phyloP scores from a whole-genome alignment of 2,113 vertebrate genomes.

The Heptranchias perlo region DNA sequence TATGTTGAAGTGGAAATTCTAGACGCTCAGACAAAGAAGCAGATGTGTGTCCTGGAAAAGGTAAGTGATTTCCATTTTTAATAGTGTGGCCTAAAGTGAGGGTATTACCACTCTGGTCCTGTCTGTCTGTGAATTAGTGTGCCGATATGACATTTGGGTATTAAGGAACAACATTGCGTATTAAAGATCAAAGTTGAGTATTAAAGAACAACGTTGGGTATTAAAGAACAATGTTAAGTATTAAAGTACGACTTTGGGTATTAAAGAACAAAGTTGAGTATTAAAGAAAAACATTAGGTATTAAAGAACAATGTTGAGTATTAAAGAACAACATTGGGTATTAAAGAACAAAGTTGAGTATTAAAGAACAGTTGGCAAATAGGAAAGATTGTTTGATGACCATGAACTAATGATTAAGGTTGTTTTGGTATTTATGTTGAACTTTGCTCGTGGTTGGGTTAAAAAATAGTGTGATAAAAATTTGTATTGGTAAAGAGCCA shows the following conservation, averaged over 20 bases:
- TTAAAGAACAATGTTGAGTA: not conserved
- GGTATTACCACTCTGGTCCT: not conserved
- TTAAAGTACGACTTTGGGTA: not conserved
- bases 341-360: not conserved
- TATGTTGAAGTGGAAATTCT: constrained; percentile 70
- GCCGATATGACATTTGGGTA: not conserved
- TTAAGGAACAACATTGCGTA: not conserved
- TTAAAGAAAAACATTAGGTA: not conserved
- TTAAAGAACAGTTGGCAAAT: not conserved
- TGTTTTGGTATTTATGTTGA: not conserved
- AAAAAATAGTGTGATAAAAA: not conserved
- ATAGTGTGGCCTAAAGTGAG: not conserved
- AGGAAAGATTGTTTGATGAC: not conserved
- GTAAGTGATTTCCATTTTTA: constrained; percentile 43
- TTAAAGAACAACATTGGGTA: not conserved
- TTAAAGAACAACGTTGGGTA: not conserved
- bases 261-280: not conserved
- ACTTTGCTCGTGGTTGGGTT: not conserved
- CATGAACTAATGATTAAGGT: not conserved
- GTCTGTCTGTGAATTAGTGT: not conserved
- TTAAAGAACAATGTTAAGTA: not conserved
- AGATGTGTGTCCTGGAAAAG: constrained; percentile 69
- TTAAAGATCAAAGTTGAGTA: not conserved
- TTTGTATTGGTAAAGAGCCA: not conserved
- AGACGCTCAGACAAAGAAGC: constrained; percentile 63